Conservation (phyloP, 1,140 invertebrate genomes). For the Bursaphelenchus mucronatus region DNA sequence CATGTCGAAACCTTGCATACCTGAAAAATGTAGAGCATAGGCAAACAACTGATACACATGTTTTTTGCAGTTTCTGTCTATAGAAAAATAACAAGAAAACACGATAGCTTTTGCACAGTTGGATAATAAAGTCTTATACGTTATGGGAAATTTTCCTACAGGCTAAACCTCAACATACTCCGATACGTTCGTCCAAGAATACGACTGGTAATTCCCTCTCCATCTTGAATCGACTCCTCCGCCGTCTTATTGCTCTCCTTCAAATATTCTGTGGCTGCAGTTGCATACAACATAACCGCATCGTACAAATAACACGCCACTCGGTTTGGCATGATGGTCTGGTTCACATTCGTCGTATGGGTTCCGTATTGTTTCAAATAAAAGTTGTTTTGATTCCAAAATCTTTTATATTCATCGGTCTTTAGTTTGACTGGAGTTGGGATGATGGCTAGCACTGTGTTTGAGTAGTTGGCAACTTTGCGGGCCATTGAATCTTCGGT, state of each 20-base stretch:
- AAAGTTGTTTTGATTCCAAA: constrained; percentile 48
- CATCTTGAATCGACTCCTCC: constrained; percentile 67
- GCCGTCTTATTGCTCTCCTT: constrained; percentile 66
- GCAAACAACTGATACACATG: too few relatives aligned
- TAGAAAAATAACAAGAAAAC: too few relatives aligned
- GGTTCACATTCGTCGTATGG: constrained; percentile 26
- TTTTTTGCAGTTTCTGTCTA: too few relatives aligned
- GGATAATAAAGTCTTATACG: too few relatives aligned
- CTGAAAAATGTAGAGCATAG: constrained; percentile 64
- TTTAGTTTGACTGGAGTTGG: constrained; percentile 54
- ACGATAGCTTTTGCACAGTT: too few relatives aligned
- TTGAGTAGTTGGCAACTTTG: constrained; percentile 50
- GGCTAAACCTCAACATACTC: constrained; percentile 67
- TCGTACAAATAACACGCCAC: constrained; percentile 94
- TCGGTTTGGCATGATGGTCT: constrained; percentile 71
- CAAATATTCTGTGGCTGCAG: constrained; percentile 74
- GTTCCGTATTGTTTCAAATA: constrained; percentile 53
- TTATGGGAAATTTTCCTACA: too few relatives aligned
- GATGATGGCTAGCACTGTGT: constrained; percentile 53
- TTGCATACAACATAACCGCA: constrained; percentile 83
- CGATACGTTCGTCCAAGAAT: constrained; percentile 70
- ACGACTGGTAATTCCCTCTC: constrained; percentile 69
- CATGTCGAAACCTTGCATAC: constrained; percentile 83
- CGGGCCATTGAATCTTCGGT: constrained; percentile 29
- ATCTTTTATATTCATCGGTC: constrained; percentile 38